Evolutionary conservation across 2,888 invertebrate species (phyloP).

Genomic region (Bimastos eiseni): DNA sequence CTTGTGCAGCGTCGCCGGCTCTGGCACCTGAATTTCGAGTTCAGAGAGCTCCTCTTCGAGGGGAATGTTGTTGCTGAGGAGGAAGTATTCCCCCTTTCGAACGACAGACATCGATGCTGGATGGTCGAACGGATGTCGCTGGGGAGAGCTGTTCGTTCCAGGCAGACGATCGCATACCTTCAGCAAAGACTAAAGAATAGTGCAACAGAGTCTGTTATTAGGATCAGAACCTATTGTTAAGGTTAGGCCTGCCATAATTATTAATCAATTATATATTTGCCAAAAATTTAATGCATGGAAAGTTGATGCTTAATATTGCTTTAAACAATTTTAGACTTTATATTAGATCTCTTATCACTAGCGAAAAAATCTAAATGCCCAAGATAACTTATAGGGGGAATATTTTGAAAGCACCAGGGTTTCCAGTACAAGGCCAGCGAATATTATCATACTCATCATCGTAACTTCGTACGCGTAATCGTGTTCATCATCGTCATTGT

Average conservation of each 20-base stretch:
- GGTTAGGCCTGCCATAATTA: too few species aligned
- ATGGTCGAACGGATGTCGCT: background rate
- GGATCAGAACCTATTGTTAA: too few species aligned
- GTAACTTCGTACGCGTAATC: too few species aligned
- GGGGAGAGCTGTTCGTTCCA: background rate
- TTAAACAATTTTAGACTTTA: too few species aligned
- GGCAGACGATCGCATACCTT: background rate
- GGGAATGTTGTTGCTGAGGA: constrained; percentile 8
- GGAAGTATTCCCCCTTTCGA: background rate
- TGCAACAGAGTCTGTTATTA: background rate
- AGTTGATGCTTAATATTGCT: background rate
- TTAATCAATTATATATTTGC: too few species aligned
- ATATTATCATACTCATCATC: background rate
- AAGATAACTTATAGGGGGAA: background rate
- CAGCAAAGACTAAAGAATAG: background rate
- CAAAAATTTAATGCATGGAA: background rate
- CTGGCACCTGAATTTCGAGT: background rate
- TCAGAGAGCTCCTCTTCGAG: constrained; percentile 1
- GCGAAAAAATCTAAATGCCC: background rate
- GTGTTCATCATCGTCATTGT: background rate
- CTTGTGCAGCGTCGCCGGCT: background rate
- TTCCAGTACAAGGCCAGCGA: background rate
- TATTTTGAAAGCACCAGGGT: background rate
- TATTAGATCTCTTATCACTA: too few species aligned
- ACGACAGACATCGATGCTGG: background rate